Base-by-base conservation (phyloP, 30 jellyfish, hydroid and myxozoan genomes). In the Cassiopea andromeda region DNA sequence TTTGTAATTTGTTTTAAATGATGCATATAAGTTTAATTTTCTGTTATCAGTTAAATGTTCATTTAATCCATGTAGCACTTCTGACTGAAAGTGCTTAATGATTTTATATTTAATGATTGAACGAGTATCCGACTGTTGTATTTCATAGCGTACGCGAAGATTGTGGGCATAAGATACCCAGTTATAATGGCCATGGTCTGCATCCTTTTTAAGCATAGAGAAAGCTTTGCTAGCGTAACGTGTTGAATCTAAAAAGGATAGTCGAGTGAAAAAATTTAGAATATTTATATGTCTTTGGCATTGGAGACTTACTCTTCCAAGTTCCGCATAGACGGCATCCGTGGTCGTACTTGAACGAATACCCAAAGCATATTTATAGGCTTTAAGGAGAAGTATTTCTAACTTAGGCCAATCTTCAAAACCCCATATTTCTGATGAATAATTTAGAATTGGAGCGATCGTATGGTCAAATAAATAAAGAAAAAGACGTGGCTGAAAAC, bases 191-290 rank as follows among this genome's bases (percentile, higher is more conserved):
- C 88, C 88, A 78, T 59, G 54, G 78, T 78, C 88, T 57, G 88
- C 77, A 78, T 78, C 78, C 1, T 78, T 78, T 59, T 7, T 78
- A 48, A 78, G 78, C 83, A 75, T 75, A 1, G 83, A 16, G 64
- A 75, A 75, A 48, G 87, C 87, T 69, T 81, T 81, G 49, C 81
- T 81, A 81, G 90, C 90, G 71, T 81, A 81, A 38, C 77, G 88
- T 57, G 48, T 50, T 38, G 49, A 48, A 78, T 78, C 77, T 18
- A 78, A 71, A 47, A 45, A 47, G 69, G 77, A 78, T 50, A 78
- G 54, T 50, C 78, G 78, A 78, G 78, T 66, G 78, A 78, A 78
- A 50, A 77, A 77, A 77, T 16, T 77, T 16, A 77, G 14, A 77
- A 77, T 77, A 46, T 38, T 38, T 18, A 77, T 48, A 46, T 77